Evolutionary conservation across 2,113 vertebrate species (phyloP), one percentile per base, ranked within the genome.

Genomic region (Puntigrus tetrazona): DNA sequence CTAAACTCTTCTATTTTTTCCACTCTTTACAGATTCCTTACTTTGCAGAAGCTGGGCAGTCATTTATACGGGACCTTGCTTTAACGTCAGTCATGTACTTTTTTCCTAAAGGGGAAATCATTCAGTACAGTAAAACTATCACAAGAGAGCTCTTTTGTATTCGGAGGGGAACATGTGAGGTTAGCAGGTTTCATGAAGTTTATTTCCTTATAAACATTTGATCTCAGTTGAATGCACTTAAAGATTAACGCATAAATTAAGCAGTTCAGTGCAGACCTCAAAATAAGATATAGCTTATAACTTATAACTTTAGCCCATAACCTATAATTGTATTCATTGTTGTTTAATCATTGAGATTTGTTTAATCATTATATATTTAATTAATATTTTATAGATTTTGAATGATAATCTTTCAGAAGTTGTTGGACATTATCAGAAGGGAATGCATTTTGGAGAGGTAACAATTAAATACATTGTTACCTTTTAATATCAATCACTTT

Each of bases 401-500:
- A 86, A 18, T 73, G 84, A 88, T 69, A 45, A 77, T 29, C 61
- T 88, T 31, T 86, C 84, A 41, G 76, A 88, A 59, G 79, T 88
- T 69, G 61, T 85, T 65, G 87, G 73, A 25, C n/a, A 74, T 7
- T 85, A 74, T 78, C 65, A 50, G n/a, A 70, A 79, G 27, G 84
- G 87, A 55, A 88, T 86, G 84, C 86, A 81, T 78, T 88, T 88
- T 81, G 87, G 87, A 85, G 87, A 88, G 87, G 87, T 88, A 84
- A 80, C 29, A 13, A 10, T 29, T 16, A 38, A 16, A 10, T 22
- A n/a, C 13, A n/a, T 72, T 25, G 36, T 41, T 70, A 5, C 10
- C 8, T 57, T 8, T n/a, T 34, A 4, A 20, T 70, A 70, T 70
- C 20, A 70, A 13, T 70, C 34, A 36, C 18, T 38, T 69, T 31